Evolutionary conservation across 2,113 vertebrate species (phyloP).

Genomic region (Gallinago paraguaiae): DNA sequence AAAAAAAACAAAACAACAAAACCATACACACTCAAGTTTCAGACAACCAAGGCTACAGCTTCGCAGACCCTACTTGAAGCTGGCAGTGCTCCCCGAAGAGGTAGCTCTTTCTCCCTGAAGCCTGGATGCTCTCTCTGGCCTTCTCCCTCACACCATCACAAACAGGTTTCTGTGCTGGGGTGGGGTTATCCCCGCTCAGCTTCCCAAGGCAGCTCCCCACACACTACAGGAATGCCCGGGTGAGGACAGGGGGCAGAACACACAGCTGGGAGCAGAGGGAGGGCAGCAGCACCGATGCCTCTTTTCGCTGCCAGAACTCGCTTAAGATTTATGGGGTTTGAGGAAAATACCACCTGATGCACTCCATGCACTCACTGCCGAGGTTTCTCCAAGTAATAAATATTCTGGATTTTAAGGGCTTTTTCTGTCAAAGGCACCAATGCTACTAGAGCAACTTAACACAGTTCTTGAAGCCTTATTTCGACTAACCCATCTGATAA

Average conservation of each 20-base stretch:
- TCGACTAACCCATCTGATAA: neutral
- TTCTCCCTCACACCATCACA: slow-evolving; percentile 26
- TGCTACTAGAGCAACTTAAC: neutral
- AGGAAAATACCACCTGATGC: slow-evolving; percentile 42
- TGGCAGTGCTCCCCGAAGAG: neutral
- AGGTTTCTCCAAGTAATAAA: neutral
- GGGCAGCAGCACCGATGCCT: neutral
- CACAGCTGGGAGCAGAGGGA: slow-evolving; percentile 21
- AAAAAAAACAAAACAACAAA: neutral
- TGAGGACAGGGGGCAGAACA: slow-evolving; percentile 44
- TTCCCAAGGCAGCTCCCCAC: slow-evolving; percentile 44
- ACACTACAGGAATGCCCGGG: neutral
- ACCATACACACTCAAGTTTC: neutral
- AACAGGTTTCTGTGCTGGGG: slow-evolving; percentile 48
- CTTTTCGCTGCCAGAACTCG: neutral
- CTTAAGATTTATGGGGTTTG: slow-evolving; percentile 1
- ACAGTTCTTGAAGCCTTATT: neutral
- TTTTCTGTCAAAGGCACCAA: neutral
- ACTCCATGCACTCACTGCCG: neutral
- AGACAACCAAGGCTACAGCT: neutral
- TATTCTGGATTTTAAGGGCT: neutral
- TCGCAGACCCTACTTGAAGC: neutral
- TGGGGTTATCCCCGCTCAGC: slow-evolving; percentile 14
- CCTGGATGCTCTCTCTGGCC: neutral
- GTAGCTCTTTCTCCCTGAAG: neutral